Percentiles rank a stretch among this genome's conserved stretches.
Evolutionary conservation across 2,113 vertebrate species (phyloP).

Genomic region (Xyrauchen texanus): DNA sequence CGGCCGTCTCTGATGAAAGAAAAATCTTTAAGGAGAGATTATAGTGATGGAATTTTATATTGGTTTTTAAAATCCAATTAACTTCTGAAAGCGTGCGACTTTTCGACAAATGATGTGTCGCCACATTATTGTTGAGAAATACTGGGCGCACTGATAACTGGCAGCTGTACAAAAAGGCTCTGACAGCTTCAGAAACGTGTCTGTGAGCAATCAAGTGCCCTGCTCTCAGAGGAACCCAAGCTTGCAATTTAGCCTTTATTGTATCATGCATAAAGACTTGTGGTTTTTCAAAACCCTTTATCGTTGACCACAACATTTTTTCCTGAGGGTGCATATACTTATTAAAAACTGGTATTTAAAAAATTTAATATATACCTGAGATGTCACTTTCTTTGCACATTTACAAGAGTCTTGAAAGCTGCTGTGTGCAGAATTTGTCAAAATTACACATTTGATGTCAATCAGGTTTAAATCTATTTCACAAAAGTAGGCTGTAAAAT

Average conservation of each 20-base stretch:
- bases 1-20: conserved; percentile 67
- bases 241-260: conserved; percentile 64
- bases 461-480: background rate
- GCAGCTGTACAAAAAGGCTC: conserved; percentile 67
- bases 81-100: conserved; percentile 74
- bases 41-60: conserved; percentile 74
- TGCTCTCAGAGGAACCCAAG: conserved; percentile 64
- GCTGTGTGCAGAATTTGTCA: no score
- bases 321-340: conserved; percentile 26
- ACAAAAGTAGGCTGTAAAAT: background rate
- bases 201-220: conserved; percentile 67
- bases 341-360: conserved; percentile 37
- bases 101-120: conserved; percentile 70
- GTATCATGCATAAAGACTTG: conserved; percentile 46
- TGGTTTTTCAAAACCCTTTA: conserved; percentile 59
- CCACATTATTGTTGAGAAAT: conserved; percentile 75
- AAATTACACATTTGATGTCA: no score
- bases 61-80: conserved; percentile 80
- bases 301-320: conserved; percentile 52
- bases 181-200: conserved; percentile 66
- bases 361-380: conserved; percentile 34
- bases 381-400: background rate
- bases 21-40: conserved; percentile 71
- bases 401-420: background rate
- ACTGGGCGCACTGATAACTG: conserved; percentile 71